Base-by-base conservation (phyloP, 2,113 vertebrate genomes). In the Salvelinus alpinus region DNA sequence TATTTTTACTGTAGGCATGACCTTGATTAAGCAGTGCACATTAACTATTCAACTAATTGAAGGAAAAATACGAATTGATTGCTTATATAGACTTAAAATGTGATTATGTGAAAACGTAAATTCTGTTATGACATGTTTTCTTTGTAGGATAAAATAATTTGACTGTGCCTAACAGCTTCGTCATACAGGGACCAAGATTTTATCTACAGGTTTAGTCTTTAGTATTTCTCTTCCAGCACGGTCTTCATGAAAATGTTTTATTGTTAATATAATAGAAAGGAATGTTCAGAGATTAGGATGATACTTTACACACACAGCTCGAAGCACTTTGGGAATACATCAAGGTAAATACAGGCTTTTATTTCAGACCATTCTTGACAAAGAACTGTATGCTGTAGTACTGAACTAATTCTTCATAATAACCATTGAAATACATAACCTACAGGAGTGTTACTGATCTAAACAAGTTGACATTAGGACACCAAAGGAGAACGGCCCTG, bases 251-350 rank as follows among this genome's bases (percentile, higher is more conserved):
- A 54, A 4, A 3, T 65, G 62, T 79, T 72, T 82, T 84, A 76
- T 85, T 90, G 88, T 16, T 54, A 4, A 54, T 18, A 18, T 54
- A 4, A 54, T 18, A 54, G 14, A 16, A 51, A 51, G 51, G 51
- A 54, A 54, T 54, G 51, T 54, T 54, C 51, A 18, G 51, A 82
- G 88, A 80, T 86, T 79, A 83, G 82, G 85, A 88, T 90, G 88
- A 91, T 85, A 90, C 82, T 82, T 83, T 86, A 70, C 64, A 70
- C 64, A 51, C 48, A 88, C 84, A 88, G 81, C 79, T 85, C 77
- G 82, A 85, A 88, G 87, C 86, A 87, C 87, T 88, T 84, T 79
- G 85, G 87, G 84, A 85, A 86, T 88, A 92, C 89, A 91, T 91
- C 85, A 87, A 91, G 90, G 85, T 90, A 87, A 89, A 83, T 89